Evolutionary conservation across 2,888 invertebrate genomes (phyloP), one percentile per base, ranked within the genome.

Genomic region (Netelia inedita): DNA sequence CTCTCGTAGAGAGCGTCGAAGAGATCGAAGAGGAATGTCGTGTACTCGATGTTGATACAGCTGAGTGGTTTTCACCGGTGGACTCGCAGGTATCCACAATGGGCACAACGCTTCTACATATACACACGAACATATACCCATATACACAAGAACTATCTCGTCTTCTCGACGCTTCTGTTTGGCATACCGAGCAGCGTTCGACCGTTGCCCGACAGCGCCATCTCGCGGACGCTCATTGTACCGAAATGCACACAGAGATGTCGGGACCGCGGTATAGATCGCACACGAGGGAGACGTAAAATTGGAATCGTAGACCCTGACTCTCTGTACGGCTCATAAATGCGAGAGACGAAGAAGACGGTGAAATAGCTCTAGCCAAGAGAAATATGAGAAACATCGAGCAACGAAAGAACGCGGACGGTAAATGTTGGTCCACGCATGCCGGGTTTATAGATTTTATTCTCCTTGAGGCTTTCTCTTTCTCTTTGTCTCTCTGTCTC

Each of bases 41-140:
- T 93, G 93, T 93, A 93, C 90, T 90, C 89, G 90, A 91, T 93
- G 93, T 93, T 93, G 93, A 93, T 93, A 93, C 93, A 93, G 93
- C 93, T 93, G 93, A 93, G 93, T 93, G 93, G 92, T 92, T 79
- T 46, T 92, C 91, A 90, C 90, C 91, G 87, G 83, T 83, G 89
- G 89, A 90, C 92, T 91, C 91, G 92, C 90, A 89, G 88, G 88
- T 83, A 82, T 65, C 59, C 79, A 55, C 55, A 66, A 86, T 82
- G 84, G 86, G 90, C 90, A 89, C 89, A 89, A 87, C 87, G 80
- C 83, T 78, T 85, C 78, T 59, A 68, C 55, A 35, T 8, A 59
- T 59, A 73, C 66, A 55, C 2, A 16, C 2, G 21, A 11, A 74
- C 28, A 9, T 16, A 23, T 10, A 50, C 53, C 8, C 14, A 41